Conservation (phyloP, 2,888 invertebrate genomes). For the Tachina lurida region DNA sequence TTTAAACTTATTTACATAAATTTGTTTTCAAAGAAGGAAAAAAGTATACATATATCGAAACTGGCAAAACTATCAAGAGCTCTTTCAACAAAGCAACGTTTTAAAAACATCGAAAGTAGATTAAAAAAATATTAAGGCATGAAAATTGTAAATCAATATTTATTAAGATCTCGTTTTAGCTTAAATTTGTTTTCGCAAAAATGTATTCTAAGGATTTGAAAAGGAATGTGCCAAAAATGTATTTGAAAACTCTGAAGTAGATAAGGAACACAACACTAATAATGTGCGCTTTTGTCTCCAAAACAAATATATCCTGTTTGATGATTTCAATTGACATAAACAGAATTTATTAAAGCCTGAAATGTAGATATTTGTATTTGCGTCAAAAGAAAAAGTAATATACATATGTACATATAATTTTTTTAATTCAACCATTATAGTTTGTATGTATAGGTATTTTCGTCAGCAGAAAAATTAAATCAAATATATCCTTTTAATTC, state of each 20-base stretch:
- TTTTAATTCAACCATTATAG: neutral
- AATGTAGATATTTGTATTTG: neutral
- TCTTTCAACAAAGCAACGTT: constrained; percentile 10
- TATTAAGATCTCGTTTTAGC: neutral
- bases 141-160: neutral
- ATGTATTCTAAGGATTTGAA: neutral
- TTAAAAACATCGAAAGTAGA: constrained; percentile 1
- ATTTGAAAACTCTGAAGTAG: neutral
- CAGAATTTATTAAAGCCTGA: neutral
- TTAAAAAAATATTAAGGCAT: neutral
- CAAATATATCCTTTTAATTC: neutral
- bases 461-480: neutral
- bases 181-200: neutral
- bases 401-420: neutral
- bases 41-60: neutral
- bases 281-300: neutral
- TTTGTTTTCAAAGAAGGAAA: neutral
- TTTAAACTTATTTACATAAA: constrained; percentile 14
- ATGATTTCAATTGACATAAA: neutral
- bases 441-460: neutral
- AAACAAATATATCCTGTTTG: neutral
- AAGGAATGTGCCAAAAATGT: neutral
- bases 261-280: neutral
- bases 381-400: too few species aligned
- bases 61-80: constrained; percentile 12